phyloP scores from a whole-genome alignment of 2,113 vertebrate species.

The Pterocles burchelli region DNA sequence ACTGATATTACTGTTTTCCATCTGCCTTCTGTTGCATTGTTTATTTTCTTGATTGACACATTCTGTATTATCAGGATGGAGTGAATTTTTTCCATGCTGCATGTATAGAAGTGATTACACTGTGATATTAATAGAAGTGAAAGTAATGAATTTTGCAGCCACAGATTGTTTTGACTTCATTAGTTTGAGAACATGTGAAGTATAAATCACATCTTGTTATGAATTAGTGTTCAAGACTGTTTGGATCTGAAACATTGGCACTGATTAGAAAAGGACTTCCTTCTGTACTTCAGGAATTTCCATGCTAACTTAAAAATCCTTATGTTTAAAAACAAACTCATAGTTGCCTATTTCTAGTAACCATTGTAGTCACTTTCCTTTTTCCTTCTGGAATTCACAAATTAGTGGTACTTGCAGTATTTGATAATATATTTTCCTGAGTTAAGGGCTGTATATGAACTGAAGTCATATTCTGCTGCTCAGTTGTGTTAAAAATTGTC shows the following conservation, averaged over 20 bases:
- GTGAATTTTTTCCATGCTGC: not conserved
- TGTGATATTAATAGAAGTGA: not conserved
- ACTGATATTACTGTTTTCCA: not conserved
- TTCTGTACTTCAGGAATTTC: not conserved
- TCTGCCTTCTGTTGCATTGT: not conserved
- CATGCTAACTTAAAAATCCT: not conserved
- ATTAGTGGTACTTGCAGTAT: not conserved
- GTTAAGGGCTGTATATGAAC: not conserved
- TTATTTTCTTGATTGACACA: not conserved
- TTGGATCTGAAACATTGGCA: not conserved
- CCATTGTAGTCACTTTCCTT: not conserved
- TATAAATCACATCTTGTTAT: not conserved
- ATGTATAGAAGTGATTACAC: not conserved
- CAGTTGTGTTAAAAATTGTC: not conserved
- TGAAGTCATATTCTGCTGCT: not conserved
- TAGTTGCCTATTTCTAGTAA: not conserved
- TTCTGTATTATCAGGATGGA: not conserved
- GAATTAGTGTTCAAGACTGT: not conserved
- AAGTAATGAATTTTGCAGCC: constrained; percentile 1
- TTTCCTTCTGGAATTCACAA: not conserved
- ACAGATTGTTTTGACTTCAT: constrained; percentile 22
- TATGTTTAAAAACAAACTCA: not conserved
- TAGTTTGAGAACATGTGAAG: not conserved
- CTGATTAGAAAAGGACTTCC: not conserved
- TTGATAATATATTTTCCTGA: not conserved